Base-by-base conservation (phyloP, 2,888 invertebrate species). In the Ommatoiulus sabulosus region DNA sequence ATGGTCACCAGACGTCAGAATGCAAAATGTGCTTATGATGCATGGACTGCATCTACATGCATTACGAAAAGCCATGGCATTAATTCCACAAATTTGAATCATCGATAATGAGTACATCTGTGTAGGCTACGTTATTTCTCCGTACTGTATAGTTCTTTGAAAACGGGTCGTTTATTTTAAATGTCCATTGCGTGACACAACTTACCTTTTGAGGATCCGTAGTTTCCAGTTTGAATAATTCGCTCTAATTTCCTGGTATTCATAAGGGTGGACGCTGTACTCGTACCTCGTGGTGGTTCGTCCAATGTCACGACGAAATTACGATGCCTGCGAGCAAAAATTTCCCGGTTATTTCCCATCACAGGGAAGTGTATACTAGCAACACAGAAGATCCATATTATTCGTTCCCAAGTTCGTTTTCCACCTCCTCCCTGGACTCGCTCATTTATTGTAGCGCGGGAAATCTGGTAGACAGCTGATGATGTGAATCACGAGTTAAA, bases 241-340 rank as follows among this genome's bases (percentile, higher is more conserved):
- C 15, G 63, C n/a, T 5, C n/a, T n/a, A 15, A 52, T 52, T 15
- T 63, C 63, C 63, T n/a, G 63, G 63, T 63, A n/a, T 63, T 63
- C 63, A 63, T 63, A 63, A n/a, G 63, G 63, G 2, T 3, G 3
- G 63, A 6, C 52, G 52, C 12, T 15, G 52, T 52, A 3, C 15
- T 52, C 15, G 52, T 52, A 63, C 63, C 63, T 63, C 63, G 63
- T 63, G 63, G 63, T n/a, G n/a, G n/a, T n/a, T n/a, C 63, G n/a
- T n/a, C 17, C 17, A 63, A 63, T n/a, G 63, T 63, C 63, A 63
- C 63, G 3, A 63, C n/a, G n/a, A n/a, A n/a, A 63, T 10, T 46
- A 52, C 5, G 17, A 63, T n/a, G 63, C 63, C 63, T 63, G n/a
- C 17, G 17, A n/a, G n/a, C 63, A 63, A 12, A n/a, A 63, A 63